Evolutionary conservation across 2,113 vertebrate species (phyloP).

Genomic region (Cettia cetti): DNA sequence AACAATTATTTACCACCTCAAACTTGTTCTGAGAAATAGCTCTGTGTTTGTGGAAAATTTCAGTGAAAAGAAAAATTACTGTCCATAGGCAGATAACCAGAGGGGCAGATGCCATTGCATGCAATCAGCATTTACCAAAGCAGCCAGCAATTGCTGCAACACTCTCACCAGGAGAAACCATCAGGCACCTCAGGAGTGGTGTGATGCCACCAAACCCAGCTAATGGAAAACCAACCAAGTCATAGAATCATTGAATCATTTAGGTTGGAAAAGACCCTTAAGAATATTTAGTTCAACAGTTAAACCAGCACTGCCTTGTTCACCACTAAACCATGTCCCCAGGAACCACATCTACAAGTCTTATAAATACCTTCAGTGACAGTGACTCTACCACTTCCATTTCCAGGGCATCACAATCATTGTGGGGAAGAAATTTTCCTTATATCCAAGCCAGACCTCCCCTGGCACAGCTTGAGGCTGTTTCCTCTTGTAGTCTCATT

Average conservation of each 20-base stretch:
- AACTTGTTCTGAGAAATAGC: not conserved
- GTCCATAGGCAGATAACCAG: not conserved
- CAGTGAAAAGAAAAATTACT: not conserved
- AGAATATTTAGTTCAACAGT: not conserved
- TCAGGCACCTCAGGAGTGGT: not conserved
- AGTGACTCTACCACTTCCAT: too few relatives aligned
- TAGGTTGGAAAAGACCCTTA: not conserved
- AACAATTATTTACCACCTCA: not conserved
- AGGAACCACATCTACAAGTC: fast-evolving
- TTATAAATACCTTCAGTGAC: not conserved
- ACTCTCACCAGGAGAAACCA: not conserved
- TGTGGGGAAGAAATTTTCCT: not conserved
- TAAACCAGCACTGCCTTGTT: not conserved
- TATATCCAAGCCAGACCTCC: not conserved
- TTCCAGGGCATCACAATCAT: not conserved
- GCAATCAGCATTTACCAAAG: not conserved
- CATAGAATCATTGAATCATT: not conserved
- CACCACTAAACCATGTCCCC: not conserved
- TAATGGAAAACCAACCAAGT: not conserved
- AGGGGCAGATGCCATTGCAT: fast-evolving
- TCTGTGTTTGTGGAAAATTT: not conserved
- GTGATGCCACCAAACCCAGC: not conserved
- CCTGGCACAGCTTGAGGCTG: not conserved
- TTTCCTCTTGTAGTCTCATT: not conserved
- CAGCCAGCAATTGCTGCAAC: not conserved